These are phyloP conservation scores for Trichosurus vulpecula DNA, from an alignment of 2,797 vertebrate genomes.

Conservation along the genomic window DNA sequence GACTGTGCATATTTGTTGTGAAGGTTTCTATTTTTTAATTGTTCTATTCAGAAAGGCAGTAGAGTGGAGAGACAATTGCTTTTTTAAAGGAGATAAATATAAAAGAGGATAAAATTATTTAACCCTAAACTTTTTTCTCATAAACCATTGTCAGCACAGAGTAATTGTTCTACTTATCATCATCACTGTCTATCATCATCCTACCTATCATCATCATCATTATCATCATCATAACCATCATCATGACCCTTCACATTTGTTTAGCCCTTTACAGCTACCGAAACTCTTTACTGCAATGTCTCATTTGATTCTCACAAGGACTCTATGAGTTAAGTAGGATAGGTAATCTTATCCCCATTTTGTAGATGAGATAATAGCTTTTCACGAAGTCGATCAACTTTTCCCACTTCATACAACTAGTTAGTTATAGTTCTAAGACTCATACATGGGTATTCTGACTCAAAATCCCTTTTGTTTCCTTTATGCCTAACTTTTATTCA, in stretches of 20 bases:
- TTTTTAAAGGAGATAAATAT: background rate
- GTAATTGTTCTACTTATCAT: background rate
- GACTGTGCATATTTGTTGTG: background rate
- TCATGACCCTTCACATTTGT: background rate
- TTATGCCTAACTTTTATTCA: too few species aligned
- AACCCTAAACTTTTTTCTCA: background rate
- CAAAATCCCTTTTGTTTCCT: too few species aligned
- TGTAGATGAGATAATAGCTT: background rate
- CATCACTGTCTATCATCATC: too few species aligned
- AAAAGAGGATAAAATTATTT: background rate
- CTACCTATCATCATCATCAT: background rate
- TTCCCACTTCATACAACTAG: background rate
- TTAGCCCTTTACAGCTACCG: background rate
- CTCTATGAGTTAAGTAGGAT: background rate
- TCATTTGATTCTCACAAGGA: background rate
- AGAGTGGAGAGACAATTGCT: background rate
- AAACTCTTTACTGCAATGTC: background rate
- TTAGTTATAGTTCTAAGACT: too few species aligned
- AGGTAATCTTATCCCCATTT: background rate
- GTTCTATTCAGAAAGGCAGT: background rate
- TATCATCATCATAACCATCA: background rate
- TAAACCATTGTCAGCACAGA: background rate
- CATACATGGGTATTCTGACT: too few species aligned
- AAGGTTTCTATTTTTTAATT: background rate
- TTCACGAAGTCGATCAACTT: background rate